Percentiles rank a stretch among this genome's conserved stretches.
Conservation (phyloP, 2,888 invertebrate genomes). For the Stegophylla sp. region DNA sequence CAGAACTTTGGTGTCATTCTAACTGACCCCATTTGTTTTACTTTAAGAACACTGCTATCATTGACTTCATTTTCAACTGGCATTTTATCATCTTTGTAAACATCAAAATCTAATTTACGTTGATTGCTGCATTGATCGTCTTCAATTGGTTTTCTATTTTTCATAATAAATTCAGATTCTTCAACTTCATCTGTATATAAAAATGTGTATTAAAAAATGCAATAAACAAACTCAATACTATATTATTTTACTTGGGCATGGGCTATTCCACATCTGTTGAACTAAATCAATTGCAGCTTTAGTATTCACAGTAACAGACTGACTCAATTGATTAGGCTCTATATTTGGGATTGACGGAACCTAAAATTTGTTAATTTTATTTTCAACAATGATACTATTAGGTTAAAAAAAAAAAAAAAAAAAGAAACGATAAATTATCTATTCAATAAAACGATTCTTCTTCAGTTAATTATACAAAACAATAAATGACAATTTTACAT, state of each 20-base stretch:
- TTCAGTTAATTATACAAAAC: no score
- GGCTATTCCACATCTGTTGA: slow-evolving; percentile 68
- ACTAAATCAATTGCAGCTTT: slow-evolving; percentile 75
- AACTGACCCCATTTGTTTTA: neutral
- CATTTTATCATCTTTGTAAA: slow-evolving; percentile 26
- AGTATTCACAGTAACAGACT: slow-evolving; percentile 71
- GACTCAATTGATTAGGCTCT: slow-evolving; percentile 31
- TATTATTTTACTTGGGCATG: slow-evolving; percentile 52
- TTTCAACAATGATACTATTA: neutral
- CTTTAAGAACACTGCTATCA: neutral
- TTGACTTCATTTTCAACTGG: neutral
- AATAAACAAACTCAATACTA: neutral
- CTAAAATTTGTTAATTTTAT: slow-evolving; percentile 8
- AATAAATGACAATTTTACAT: no score
- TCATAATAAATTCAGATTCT: neutral
- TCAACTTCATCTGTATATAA: slow-evolving; percentile 15
- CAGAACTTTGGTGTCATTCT: neutral
- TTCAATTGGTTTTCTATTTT: neutral
- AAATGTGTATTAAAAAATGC: neutral
- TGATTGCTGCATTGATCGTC: neutral
- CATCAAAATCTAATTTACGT: neutral
- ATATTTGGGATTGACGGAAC: neutral
- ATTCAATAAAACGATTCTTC: no score
- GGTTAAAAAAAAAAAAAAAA: no score
- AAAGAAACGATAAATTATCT: no score